Percentiles rank a stretch among this genome's conserved stretches.
Evolutionary conservation across 2,113 vertebrate species (phyloP).

Genomic region (Ageneiosus marmoratus): DNA sequence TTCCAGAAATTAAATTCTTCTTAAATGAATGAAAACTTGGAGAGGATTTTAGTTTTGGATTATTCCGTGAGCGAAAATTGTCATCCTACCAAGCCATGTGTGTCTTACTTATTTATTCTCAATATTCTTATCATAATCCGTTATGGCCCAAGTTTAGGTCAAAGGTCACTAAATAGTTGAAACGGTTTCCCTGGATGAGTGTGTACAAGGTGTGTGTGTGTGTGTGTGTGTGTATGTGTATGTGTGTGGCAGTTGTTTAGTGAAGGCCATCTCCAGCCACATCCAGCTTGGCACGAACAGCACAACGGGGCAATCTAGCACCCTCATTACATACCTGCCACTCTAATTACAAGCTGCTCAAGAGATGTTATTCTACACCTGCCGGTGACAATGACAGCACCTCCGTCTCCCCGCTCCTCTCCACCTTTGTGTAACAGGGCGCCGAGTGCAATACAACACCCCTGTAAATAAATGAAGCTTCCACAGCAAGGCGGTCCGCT

Average conservation of each 20-base stretch:
- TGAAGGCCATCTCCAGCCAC: conserved; percentile 57
- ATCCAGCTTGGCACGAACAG: conserved; percentile 73
- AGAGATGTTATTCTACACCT: conserved; percentile 81
- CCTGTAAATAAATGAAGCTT: conserved; percentile 72
- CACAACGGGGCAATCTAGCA: conserved; percentile 76
- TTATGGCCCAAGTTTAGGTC: not conserved
- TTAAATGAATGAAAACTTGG: conserved; percentile 22
- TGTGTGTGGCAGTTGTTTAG: not conserved
- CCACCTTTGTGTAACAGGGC: conserved; percentile 65
- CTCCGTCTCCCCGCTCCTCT: conserved; percentile 67
- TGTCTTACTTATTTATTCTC: conserved; percentile 6
- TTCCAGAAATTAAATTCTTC: conserved; percentile 20
- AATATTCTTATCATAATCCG: not conserved
- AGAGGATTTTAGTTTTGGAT: conserved; percentile 5
- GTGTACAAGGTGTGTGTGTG: conserved; percentile 1
- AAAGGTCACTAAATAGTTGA: not conserved
- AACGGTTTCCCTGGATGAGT: not conserved
- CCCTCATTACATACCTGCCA: conserved; percentile 81
- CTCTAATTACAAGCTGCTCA: conserved; percentile 84
- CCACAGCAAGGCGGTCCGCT: conserved; percentile 52
- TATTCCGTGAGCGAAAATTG: not conserved
- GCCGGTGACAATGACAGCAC: conserved; percentile 74
- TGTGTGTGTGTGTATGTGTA: not conserved
- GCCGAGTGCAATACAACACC: conserved; percentile 70
- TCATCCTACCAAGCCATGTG: not conserved